phyloP scores from a whole-genome alignment of 2,113 vertebrate species.

The Aldabrachelys gigantea region DNA sequence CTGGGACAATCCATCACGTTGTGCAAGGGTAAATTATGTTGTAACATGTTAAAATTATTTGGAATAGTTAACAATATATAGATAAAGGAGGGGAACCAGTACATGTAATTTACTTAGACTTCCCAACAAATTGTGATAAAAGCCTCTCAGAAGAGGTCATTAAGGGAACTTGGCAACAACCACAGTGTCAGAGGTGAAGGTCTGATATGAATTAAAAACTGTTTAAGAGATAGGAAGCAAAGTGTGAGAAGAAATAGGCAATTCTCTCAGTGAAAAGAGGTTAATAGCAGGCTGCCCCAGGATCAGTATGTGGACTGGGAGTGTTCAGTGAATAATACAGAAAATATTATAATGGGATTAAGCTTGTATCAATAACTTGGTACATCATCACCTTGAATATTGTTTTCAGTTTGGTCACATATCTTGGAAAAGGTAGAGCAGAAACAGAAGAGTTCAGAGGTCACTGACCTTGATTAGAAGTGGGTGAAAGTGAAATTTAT shows the following conservation, averaged over 20 bases:
- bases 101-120: background rate
- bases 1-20: background rate
- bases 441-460: background rate
- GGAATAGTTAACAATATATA: background rate
- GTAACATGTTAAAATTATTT: background rate
- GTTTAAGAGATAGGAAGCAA: background rate
- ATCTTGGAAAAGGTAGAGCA: background rate
- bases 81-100: background rate
- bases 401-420: background rate
- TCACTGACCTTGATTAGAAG: background rate
- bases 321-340: background rate
- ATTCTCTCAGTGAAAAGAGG: background rate
- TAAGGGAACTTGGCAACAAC: background rate
- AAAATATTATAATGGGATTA: background rate
- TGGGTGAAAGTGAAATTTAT: background rate
- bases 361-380: background rate
- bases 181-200: background rate
- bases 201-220: background rate
- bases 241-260: background rate
- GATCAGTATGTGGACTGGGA: background rate
- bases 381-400: background rate
- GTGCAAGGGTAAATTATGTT: background rate
- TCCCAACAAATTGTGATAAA: background rate
- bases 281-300: background rate
- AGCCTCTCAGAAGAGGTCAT: background rate